Conservation (phyloP, 1,140 invertebrate species). For the Ridgeia piscesae region DNA sequence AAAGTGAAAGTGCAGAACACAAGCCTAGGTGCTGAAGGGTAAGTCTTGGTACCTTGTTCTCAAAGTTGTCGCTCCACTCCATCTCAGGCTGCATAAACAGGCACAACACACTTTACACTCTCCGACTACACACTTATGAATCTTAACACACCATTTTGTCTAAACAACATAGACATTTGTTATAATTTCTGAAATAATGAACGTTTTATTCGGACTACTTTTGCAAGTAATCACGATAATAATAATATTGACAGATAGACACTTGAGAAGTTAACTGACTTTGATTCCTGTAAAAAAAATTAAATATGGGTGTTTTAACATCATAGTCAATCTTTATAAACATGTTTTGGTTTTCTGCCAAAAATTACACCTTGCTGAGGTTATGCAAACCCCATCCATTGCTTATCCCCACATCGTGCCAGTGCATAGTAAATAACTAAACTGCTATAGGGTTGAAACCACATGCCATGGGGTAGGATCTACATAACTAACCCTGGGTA, state of each 20-base stretch:
- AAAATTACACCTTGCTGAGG: not conserved
- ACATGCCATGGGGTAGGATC: not conserved
- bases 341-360: not conserved
- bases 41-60: not conserved
- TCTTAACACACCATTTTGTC: not conserved
- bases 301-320: no score
- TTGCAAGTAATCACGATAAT: no score
- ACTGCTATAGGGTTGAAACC: not conserved
- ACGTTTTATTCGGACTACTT: no score
- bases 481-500: no score
- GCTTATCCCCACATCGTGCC: not conserved
- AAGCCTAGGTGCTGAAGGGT: not conserved
- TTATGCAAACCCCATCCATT: not conserved
- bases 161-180: no score
- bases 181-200: no score
- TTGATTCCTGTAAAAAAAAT: no score
- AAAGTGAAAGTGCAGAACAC: not conserved
- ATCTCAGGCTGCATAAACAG: not conserved
- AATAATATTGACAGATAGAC: no score
- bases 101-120: not conserved
- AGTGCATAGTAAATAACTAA: not conserved
- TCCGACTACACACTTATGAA: not conserved
- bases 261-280: no score
- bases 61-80: not conserved
- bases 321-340: no score